Evolutionary conservation across 2,888 invertebrate species (phyloP), one percentile per base, ranked within the genome.

Genomic region (Chrysolina haemoptera): DNA sequence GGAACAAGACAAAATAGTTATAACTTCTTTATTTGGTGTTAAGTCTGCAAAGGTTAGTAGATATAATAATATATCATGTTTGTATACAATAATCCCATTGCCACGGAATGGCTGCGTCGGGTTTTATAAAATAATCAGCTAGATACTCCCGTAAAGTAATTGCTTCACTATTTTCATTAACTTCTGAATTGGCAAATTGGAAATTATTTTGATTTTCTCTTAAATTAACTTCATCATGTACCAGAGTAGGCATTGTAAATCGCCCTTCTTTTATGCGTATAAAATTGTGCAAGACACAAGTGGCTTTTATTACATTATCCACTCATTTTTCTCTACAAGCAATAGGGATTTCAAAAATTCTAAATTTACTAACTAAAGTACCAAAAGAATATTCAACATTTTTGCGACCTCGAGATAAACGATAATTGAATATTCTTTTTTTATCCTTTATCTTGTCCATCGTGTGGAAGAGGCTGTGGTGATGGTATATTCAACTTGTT

Each of bases 331-430:
- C 55, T 3, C 59, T 50, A 62, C 71, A 71, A 62, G 18, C 27
- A 14, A 67, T 71, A 59, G 66, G 71, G 9, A 22, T 59, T 46
- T 66, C 67, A 16, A 71, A 71, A 41, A 71, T 62, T 14, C 67
- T 55, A 46, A 71, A 27, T 27, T 27, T 5, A 27, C 27, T 27
- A 27, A 27, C 27, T 27, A 27, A 27, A 27, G 5, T 27, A 71
- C 67, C 67, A 71, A 71, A 71, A 62, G 66, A 40, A 62, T 62
- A 67, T 46, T 66, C 66, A 12, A 67, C 62, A 16, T 41, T 67
- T 41, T 46, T 67, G 67, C 67, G 40, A 20, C 66, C 70, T 16
- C 40, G 64, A 0, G 40, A 55, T 14, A 64, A 14, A 10, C 43
- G 63, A 63, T n/a, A n/a, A n/a, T n/a, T n/a, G n/a, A n/a, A n/a